Evolutionary conservation across 2,113 vertebrate species (phyloP).

Genomic region (Suricata suricatta): DNA sequence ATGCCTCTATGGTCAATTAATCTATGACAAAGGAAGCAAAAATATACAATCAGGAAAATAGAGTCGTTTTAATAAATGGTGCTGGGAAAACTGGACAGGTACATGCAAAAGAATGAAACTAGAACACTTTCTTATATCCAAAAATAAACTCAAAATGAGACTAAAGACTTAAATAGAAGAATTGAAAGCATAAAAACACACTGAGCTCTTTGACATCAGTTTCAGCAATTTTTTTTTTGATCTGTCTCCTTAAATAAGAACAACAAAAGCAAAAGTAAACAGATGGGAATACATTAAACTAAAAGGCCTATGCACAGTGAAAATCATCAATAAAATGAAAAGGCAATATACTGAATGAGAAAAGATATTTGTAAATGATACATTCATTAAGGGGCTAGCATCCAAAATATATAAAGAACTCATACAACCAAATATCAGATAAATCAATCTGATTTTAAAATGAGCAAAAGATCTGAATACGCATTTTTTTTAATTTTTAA

Average conservation of each 20-base stretch:
- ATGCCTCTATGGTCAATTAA: neutral
- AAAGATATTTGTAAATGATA: neutral
- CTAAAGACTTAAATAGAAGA: neutral
- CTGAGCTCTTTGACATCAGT: neutral
- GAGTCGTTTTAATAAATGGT: neutral
- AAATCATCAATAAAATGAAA: neutral
- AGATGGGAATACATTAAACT: neutral
- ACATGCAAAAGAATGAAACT: neutral
- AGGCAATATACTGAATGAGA: neutral
- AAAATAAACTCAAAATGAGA: neutral
- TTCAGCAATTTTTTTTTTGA: neutral
- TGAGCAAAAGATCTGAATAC: neutral
- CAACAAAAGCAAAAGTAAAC: neutral
- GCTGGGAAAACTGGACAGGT: neutral
- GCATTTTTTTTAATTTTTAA: neutral
- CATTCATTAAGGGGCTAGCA: neutral
- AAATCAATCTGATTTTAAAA: neutral
- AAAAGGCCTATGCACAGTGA: neutral
- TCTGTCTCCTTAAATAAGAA: neutral
- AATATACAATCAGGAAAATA: neutral
- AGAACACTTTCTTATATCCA: neutral
- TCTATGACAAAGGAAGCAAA: neutral
- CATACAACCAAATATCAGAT: neutral
- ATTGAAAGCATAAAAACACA: neutral
- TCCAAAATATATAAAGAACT: neutral